Percentiles rank a stretch among this genome's conserved stretches.
Conservation (phyloP, 1,140 invertebrate genomes). For the Drosophila teissieri region DNA sequence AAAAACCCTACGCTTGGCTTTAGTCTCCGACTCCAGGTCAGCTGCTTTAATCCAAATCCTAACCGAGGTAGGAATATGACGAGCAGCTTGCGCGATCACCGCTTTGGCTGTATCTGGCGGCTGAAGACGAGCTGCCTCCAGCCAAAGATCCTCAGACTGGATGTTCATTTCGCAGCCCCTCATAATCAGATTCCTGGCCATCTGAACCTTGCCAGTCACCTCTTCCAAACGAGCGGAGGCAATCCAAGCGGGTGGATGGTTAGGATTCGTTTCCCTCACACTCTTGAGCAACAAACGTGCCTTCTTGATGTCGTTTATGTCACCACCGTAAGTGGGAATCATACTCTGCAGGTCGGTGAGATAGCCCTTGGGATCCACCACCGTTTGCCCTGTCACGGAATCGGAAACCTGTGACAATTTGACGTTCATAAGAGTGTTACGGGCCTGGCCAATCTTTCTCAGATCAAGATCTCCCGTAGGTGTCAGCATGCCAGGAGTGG, state of each 20-base stretch:
- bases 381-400: slow-evolving; percentile 99
- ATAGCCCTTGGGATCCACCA: slow-evolving; percentile 99
- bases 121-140: slow-evolving; percentile 97
- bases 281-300: slow-evolving; percentile 98
- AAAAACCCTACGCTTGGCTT: slow-evolving; percentile 97
- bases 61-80: slow-evolving; percentile 95
- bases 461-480: slow-evolving; percentile 96
- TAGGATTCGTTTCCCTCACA: slow-evolving; percentile 99
- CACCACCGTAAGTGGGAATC: slow-evolving; percentile 98
- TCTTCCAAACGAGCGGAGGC: slow-evolving; percentile 99
- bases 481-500: slow-evolving; percentile 91
- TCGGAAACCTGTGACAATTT: slow-evolving; percentile 99
- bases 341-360: slow-evolving; percentile 99
- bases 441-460: slow-evolving; percentile 98
- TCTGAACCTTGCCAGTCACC: slow-evolving; percentile 99
- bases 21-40: slow-evolving; percentile 96
- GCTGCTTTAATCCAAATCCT: slow-evolving; percentile 99
- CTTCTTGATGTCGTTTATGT: slow-evolving; percentile 99
- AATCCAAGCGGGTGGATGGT: slow-evolving; percentile 99
- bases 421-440: slow-evolving; percentile 99
- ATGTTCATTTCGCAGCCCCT: slow-evolving; percentile 98
- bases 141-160: slow-evolving; percentile 98
- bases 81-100: slow-evolving; percentile 94
- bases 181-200: slow-evolving; percentile 98
- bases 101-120: slow-evolving; percentile 97